Conservation (phyloP, 2,888 invertebrate species). For the Adelphocoris suturalis region DNA sequence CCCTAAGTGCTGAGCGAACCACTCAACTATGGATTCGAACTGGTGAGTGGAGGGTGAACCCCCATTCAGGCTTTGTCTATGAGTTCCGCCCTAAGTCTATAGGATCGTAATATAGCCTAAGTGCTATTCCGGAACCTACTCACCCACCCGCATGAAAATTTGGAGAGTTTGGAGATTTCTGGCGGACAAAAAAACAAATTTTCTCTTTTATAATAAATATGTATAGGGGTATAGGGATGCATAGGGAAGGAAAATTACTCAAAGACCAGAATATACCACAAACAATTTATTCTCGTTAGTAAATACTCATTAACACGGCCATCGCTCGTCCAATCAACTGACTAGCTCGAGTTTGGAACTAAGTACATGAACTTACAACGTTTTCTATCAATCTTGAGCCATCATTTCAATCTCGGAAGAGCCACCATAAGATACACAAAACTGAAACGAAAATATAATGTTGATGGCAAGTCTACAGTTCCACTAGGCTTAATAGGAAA, state of each 20-base stretch:
- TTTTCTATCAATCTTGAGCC: not conserved
- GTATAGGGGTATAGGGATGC: too few species aligned
- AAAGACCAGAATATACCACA: not conserved
- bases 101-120: too few species aligned
- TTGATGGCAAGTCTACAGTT: not conserved
- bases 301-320: not conserved
- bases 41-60: too few species aligned
- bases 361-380: conserved; percentile 32
- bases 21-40: too few species aligned
- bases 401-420: not conserved
- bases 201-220: too few species aligned
- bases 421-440: not conserved
- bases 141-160: too few species aligned
- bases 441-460: not conserved
- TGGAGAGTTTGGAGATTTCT: too few species aligned
- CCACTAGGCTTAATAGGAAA: not conserved
- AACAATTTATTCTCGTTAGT: conserved; percentile 20
- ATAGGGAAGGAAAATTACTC: not conserved
- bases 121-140: too few species aligned
- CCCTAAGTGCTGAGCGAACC: too few species aligned
- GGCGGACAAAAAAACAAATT: too few species aligned
- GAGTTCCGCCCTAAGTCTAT: too few species aligned
- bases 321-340: conserved; percentile 13
- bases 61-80: too few species aligned
- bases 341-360: conserved; percentile 49